Conservation (phyloP, 2,113 vertebrate genomes). For the Labrus mixtus region DNA sequence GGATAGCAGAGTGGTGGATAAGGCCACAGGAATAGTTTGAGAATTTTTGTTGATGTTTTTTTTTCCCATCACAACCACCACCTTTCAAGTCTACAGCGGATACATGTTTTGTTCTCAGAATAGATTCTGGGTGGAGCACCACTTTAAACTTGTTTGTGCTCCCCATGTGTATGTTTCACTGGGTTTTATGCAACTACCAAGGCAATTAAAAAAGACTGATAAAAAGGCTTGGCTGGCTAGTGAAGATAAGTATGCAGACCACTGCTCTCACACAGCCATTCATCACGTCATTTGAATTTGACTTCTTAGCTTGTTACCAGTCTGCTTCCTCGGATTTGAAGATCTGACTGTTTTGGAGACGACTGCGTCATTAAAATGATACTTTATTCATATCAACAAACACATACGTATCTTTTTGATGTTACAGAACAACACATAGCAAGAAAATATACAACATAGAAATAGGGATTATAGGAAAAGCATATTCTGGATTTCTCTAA, state of each 20-base stretch:
- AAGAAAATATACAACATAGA: neutral
- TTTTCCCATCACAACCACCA: conserved; percentile 20
- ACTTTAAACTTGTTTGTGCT: conserved; percentile 46
- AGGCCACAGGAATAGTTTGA: neutral
- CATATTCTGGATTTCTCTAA: neutral
- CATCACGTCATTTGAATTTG: conserved; percentile 34
- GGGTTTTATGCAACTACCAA: conserved; percentile 33
- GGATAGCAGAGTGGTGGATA: conserved; percentile 4
- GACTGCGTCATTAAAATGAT: conserved; percentile 32
- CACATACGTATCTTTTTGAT: conserved; percentile 8
- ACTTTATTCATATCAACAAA: conserved; percentile 24
- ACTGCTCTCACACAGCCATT: conserved; percentile 39
- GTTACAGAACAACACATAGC: neutral
- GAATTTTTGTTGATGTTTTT: neutral
- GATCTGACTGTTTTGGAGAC: conserved; percentile 23
- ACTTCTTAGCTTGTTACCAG: conserved; percentile 39
- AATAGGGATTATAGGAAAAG: neutral
- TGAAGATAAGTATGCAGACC: conserved; percentile 51
- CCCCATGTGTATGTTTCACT: conserved; percentile 40
- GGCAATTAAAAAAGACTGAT: conserved; percentile 61
- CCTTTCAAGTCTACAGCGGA: conserved; percentile 37
- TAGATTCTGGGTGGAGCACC: conserved; percentile 7
- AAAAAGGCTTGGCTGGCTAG: conserved; percentile 51
- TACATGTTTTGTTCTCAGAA: conserved; percentile 30
- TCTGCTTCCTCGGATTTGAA: conserved; percentile 37